Evolutionary conservation across 2,797 vertebrate genomes (phyloP).

Genomic region (Cossypha heuglini): DNA sequence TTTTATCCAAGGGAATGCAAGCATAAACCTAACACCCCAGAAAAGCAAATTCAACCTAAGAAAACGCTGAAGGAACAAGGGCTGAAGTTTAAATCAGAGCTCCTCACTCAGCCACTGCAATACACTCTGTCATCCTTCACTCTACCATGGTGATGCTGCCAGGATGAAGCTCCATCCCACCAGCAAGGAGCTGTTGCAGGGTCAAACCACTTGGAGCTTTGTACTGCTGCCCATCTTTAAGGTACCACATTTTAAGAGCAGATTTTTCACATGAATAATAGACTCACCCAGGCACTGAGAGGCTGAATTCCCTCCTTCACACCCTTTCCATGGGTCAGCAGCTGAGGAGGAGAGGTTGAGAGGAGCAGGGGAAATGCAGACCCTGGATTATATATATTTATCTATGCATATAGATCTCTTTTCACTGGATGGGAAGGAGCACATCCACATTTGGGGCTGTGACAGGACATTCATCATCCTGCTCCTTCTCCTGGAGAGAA

Average conservation of each 20-base stretch:
- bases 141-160: not conserved
- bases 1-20: not conserved
- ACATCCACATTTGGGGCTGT: not conserved
- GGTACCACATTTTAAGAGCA: not conserved
- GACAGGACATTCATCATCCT: slow-evolving; percentile 15
- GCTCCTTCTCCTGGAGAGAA: not conserved
- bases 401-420: not conserved
- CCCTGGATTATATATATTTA: not conserved
- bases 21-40: not conserved
- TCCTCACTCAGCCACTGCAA: not conserved
- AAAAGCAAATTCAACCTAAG: not conserved
- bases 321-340: not conserved
- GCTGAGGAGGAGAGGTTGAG: not conserved
- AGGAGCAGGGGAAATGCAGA: not conserved
- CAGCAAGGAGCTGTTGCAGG: not conserved
- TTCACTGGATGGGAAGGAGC: not conserved
- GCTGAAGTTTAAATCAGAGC: not conserved
- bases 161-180: not conserved
- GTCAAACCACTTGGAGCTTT: not conserved
- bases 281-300: not conserved
- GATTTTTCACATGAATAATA: not conserved
- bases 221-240: not conserved
- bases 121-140: not conserved
- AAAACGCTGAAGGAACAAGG: not conserved
- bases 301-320: not conserved